phyloP scores from a whole-genome alignment of 2,113 vertebrate genomes.

The Tachysurus vachellii region DNA sequence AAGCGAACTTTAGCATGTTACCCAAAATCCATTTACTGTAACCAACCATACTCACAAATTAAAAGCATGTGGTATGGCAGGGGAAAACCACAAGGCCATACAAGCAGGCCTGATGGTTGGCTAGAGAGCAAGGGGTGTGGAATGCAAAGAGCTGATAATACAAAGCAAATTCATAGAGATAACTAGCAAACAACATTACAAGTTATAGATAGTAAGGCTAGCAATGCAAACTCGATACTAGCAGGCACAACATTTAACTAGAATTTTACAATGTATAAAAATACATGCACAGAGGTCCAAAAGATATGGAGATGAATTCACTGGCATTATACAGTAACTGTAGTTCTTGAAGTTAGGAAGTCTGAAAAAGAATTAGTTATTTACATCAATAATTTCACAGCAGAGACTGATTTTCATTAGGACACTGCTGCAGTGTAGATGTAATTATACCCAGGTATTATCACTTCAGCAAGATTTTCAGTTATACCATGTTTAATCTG shows the following conservation, averaged over 20 bases:
- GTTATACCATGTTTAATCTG: not conserved
- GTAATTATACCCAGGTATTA: not conserved
- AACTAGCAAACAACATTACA: not conserved
- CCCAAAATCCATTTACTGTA: not conserved
- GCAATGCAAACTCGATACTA: not conserved
- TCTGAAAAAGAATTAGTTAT: not conserved
- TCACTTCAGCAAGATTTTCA: conserved; percentile 3
- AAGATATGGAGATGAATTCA: not conserved
- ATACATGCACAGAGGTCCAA: not conserved
- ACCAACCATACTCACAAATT: not conserved
- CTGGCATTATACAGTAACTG: not conserved
- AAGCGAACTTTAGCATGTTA: not conserved
- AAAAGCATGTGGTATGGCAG: not conserved
- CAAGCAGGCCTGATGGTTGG: not conserved
- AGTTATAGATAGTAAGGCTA: not conserved
- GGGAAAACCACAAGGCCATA: not conserved
- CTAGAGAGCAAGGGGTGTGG: not conserved
- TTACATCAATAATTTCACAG: conserved; percentile 1
- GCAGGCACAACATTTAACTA: not conserved
- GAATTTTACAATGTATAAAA: not conserved
- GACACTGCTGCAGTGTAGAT: not conserved
- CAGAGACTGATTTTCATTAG: not conserved
- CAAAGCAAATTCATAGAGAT: not conserved
- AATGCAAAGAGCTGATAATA: not conserved
- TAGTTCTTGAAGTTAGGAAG: not conserved